Evolutionary conservation across 2,113 vertebrate genomes (phyloP).

Genomic region (crab-eating macaque (Macaca fascicularis)): T2T-MFA8v1.1 NC_088392.1:14296001-14296500

Average conservation of each 20-base stretch:
- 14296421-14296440: rapidly evolving
- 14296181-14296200: background rate
- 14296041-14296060: background rate
- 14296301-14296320: background rate
- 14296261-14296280: background rate
- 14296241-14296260: background rate
- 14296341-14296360: rapidly evolving
- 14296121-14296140: background rate
- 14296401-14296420: background rate
- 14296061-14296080: background rate
- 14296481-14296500: no score
- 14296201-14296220: background rate
- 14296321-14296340: background rate
- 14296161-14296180: background rate
- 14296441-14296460: no score
- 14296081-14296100: background rate
- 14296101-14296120: background rate
- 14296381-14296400: background rate
- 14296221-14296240: background rate
- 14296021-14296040: background rate
- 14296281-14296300: background rate
- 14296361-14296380: background rate
- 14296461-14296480: background rate
- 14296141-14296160: background rate
- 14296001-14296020: background rate